Evolutionary conservation across 2,797 vertebrate genomes (phyloP).

Genomic region (Eidolon dupreanum): DNA sequence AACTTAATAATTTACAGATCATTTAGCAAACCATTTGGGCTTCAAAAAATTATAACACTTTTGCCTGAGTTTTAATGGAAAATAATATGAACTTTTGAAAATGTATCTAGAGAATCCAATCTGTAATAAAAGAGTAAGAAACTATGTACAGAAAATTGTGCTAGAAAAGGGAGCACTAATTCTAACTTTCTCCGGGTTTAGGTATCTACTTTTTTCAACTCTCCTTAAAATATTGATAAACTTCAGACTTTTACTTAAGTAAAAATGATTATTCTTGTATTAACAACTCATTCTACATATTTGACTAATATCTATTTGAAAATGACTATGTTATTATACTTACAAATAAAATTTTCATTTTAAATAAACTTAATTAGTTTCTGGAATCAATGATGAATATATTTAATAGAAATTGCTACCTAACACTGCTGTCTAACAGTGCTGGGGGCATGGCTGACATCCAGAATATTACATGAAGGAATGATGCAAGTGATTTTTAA

Average conservation of each 20-base stretch:
- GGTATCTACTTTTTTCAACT: neutral
- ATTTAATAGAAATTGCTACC: neutral
- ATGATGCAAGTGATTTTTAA: neutral
- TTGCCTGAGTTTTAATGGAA: conserved; percentile 61
- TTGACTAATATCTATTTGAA: neutral
- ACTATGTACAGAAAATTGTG: neutral
- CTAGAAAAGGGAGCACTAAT: neutral
- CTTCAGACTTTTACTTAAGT: neutral
- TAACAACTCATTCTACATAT: neutral
- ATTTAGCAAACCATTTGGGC: conserved; percentile 49
- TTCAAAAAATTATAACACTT: conserved; percentile 48
- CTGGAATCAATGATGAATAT: neutral
- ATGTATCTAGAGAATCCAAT: neutral
- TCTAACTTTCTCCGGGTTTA: neutral
- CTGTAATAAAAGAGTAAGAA: conserved; percentile 52
- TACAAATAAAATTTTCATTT: neutral
- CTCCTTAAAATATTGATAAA: neutral
- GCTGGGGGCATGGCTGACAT: neutral
- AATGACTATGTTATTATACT: neutral
- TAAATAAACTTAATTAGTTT: neutral
- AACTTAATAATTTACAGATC: conserved; percentile 63
- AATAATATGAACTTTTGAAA: conserved; percentile 58
- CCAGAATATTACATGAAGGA: neutral
- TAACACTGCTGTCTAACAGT: neutral
- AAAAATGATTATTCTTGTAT: neutral